Conservation (phyloP, 2,797 vertebrate genomes). For the Caiman crocodilus region DNA sequence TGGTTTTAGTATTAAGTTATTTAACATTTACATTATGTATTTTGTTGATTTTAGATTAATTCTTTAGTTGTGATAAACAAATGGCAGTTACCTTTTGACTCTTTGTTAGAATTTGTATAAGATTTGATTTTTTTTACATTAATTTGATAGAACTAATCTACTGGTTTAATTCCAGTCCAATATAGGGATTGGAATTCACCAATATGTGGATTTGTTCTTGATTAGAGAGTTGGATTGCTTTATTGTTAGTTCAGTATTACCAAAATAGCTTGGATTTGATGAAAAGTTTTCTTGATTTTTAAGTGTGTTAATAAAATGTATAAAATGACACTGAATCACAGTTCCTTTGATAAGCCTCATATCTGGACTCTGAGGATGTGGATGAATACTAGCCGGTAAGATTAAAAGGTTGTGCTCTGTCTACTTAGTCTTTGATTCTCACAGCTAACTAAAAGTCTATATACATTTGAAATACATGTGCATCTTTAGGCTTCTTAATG, state of each 20-base stretch:
- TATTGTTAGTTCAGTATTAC: not conserved
- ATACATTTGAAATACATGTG: not conserved
- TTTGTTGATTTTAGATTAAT: accelerated
- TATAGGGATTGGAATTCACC: not conserved
- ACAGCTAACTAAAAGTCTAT: not conserved
- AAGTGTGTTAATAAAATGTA: not conserved
- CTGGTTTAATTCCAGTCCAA: not conserved
- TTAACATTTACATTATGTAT: not conserved
- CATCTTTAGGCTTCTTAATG: not conserved
- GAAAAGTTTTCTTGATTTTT: not conserved
- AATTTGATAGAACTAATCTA: not conserved
- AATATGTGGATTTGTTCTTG: not conserved
- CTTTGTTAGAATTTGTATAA: not conserved
- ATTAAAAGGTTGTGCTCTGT: not conserved
- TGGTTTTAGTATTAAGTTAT: not conserved
- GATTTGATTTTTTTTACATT: not conserved
- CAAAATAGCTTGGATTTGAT: not conserved
- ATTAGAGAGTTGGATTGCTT: not conserved
- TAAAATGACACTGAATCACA: not conserved
- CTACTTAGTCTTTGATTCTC: not conserved
- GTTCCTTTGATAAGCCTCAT: not conserved
- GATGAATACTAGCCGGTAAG: not conserved
- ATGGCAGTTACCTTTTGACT: not conserved
- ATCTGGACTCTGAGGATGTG: not conserved
- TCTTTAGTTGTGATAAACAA: not conserved